phyloP scores from a whole-genome alignment of 1,140 invertebrate species.

The Semibalanus balanoides region DNA sequence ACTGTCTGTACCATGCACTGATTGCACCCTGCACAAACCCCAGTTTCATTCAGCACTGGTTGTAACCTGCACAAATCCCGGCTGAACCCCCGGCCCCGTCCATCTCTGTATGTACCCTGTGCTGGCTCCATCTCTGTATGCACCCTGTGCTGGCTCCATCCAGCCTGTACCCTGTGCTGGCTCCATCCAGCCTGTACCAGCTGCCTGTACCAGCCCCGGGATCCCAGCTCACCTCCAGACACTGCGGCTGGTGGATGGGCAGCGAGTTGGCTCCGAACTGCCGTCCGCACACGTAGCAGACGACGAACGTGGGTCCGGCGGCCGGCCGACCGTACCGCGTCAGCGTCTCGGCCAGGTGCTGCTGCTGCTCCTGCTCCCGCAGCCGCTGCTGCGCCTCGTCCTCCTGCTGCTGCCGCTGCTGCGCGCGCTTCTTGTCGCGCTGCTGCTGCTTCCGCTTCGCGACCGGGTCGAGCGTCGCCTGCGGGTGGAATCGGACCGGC shows the following conservation, averaged over 20 bases:
- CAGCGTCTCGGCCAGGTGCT: neutral
- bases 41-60: no score
- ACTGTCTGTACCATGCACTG: no score
- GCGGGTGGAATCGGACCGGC: neutral
- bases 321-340: neutral
- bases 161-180: no score
- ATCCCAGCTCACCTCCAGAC: constrained; percentile 37
- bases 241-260: constrained; percentile 58
- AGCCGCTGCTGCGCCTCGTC: constrained; percentile 8
- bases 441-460: constrained; percentile 5
- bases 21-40: no score
- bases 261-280: constrained; percentile 55
- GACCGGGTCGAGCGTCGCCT: neutral
- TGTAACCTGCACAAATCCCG: no score
- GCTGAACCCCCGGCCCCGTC: no score
- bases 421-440: neutral
- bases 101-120: no score
- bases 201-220: no score
- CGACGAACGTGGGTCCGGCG: constrained; percentile 24
- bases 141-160: no score
- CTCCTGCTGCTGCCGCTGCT: constrained; percentile 9
- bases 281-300: constrained; percentile 59
- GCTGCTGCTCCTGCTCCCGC: constrained; percentile 3
- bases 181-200: no score
- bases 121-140: no score